phyloP scores from a whole-genome alignment of 2,113 vertebrate species.

The Ageneiosus marmoratus region DNA sequence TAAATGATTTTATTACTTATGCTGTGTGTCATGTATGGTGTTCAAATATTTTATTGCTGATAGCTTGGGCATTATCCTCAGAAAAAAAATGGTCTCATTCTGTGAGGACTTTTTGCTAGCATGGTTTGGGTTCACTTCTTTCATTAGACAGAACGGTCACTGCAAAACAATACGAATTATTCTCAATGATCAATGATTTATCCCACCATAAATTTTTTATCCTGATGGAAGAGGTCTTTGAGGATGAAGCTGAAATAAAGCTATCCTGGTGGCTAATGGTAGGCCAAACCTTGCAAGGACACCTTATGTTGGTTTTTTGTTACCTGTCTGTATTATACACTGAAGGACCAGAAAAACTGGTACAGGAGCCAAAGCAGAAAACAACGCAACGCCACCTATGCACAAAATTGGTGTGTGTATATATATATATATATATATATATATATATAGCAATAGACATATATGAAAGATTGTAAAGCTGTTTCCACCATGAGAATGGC shows the following conservation, averaged over 20 bases:
- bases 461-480: too few species aligned
- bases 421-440: too few species aligned
- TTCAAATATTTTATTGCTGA: neutral
- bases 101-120: neutral
- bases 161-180: neutral
- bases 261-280: neutral
- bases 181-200: neutral
- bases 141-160: neutral
- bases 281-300: neutral
- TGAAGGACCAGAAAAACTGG: too few species aligned
- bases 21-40: neutral
- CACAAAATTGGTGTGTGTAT: too few species aligned
- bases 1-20: neutral
- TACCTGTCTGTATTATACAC: neutral
- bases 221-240: too few species aligned
- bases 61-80: constrained; percentile 3
- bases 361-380: too few species aligned
- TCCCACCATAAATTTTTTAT: neutral
- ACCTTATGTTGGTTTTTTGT: neutral
- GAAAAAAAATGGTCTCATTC: neutral
- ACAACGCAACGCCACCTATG: too few species aligned
- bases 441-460: too few species aligned
- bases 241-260: neutral
- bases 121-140: neutral
- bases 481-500: too few species aligned